These are phyloP conservation scores for Mycetomoellerius zeteki DNA, from an alignment of 1,140 invertebrate species.

Conservation along the genomic window DNA sequence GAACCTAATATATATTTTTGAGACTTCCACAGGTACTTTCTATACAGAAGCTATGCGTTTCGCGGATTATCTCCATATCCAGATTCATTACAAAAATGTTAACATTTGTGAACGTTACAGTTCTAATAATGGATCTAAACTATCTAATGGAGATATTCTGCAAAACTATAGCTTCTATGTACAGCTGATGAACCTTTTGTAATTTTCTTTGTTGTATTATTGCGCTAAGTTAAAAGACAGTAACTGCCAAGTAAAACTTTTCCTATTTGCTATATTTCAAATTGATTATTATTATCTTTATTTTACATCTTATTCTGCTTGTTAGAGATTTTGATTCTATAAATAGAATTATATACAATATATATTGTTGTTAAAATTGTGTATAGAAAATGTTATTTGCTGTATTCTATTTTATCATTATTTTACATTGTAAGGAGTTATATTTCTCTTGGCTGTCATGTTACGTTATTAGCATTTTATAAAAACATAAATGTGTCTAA, in stretches of 20 bases:
- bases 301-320: background rate
- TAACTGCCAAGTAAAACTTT: constrained; percentile 47
- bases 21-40: no score
- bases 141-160: no score
- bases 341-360: background rate
- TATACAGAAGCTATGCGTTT: no score
- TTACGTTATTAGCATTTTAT: constrained; percentile 21
- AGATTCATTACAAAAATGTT: no score
- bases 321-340: constrained; percentile 10
- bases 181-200: background rate
- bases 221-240: constrained; percentile 14
- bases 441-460: background rate
- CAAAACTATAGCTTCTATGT: no score
- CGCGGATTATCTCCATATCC: no score
- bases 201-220: constrained; percentile 16
- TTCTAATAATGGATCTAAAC: no score
- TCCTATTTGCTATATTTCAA: constrained; percentile 3
- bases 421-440: background rate
- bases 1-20: no score
- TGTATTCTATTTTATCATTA: constrained; percentile 12
- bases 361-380: background rate
- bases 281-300: constrained; percentile 26
- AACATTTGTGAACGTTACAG: no score
- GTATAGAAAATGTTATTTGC: background rate
- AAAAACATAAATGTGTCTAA: constrained; percentile 27